Percentiles rank a stretch among this genome's conserved stretches.
phyloP scores from a whole-genome alignment of 2,888 invertebrate genomes.

The Endotricha flammealis region DNA sequence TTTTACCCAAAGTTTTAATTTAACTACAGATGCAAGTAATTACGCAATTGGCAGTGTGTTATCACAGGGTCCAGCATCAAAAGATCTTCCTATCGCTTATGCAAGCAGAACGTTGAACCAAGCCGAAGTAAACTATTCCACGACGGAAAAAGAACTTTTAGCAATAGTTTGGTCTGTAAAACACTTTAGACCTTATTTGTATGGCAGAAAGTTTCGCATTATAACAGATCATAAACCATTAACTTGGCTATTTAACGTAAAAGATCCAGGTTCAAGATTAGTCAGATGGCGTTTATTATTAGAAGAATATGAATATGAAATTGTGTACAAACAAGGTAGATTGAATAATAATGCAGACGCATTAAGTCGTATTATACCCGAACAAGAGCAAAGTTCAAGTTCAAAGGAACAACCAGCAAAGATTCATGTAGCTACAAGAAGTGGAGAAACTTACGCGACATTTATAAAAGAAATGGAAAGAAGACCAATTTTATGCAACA shows the following conservation, averaged over 20 bases:
- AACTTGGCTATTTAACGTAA: constrained; percentile 1
- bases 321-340: constrained; percentile 17
- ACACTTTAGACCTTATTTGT: constrained; percentile 11
- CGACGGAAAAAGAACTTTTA: constrained; percentile 12
- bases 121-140: constrained; percentile 12
- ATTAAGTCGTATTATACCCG: constrained; percentile 13
- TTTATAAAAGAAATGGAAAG: constrained; percentile 18
- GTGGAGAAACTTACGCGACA: constrained; percentile 12
- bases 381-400: constrained; percentile 2
- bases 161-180: constrained; percentile 10
- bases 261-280: constrained; percentile 15
- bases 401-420: no score
- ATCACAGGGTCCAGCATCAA: constrained; percentile 10
- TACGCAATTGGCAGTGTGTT: constrained; percentile 14
- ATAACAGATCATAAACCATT: constrained; percentile 10
- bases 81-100: not conserved
- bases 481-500: constrained; percentile 14
- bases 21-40: constrained; percentile 17
- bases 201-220: constrained; percentile 1
- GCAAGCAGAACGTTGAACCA: no score
- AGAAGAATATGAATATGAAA: constrained; percentile 17
- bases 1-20: constrained; percentile 14
- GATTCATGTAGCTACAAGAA: constrained; percentile 5
- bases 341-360: constrained; percentile 18
- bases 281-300: constrained; percentile 14